Evolutionary conservation across 2,888 invertebrate species (phyloP), one percentile per base, ranked within the genome.

Genomic region (Eurytoma adleriae): DNA sequence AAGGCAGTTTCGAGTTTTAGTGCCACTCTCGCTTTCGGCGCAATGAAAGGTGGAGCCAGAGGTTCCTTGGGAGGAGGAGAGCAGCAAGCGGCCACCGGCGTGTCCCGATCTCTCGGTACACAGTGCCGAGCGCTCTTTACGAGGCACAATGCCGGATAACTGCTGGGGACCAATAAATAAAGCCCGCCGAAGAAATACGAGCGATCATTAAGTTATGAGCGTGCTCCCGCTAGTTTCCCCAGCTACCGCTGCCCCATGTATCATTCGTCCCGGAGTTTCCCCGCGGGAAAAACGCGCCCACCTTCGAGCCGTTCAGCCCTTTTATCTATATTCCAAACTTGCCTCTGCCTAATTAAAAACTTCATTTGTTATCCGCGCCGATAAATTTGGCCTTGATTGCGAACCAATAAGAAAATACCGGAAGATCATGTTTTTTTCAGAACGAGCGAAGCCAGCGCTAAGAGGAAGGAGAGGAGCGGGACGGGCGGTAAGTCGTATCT

Each of bases 161-260:
- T 83, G 74, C 82, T 75, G 80, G 72, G 78, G 71, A 67, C 79
- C 83, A 81, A 85, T 84, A 85, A 84, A 85, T 85, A 84, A 84
- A 82, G 82, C 70, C 82, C 75, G 67, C 74, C 76, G 76, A 83
- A 82, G 78, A 83, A 83, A 84, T 85, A 85, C 85, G 84, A 84
- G 83, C 82, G 84, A 85, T 85, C 85, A 83, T 85, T 85, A 85
- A 84, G 79, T 84, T 84, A 83, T 85, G 85, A 85, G 81, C 83
- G 83, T 82, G 83, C 59, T 70, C 80, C 76, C 80, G 73, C 81
- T 82, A 80, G 81, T 80, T 82, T 64, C 75, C 81, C 79, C 66
- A 48, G 66, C 69, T n/a, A 18, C n/a, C 24, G 56, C 57, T 10
- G 16, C 27, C 20, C 73, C 79, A 79, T 85, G 83, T 83, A 84